Conservation (phyloP, 2,888 invertebrate species). For the Thymelicus lineola region DNA sequence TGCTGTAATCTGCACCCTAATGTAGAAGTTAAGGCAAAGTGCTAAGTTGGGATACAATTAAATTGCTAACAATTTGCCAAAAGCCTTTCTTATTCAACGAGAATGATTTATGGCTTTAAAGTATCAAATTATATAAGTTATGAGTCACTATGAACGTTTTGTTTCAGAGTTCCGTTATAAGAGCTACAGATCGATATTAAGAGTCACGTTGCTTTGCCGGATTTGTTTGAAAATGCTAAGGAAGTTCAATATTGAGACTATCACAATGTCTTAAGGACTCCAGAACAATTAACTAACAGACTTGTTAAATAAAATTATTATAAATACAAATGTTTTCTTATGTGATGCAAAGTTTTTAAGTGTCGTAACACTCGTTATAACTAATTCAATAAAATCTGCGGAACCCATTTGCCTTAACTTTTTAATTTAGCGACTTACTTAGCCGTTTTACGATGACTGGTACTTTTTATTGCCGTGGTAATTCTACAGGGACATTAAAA, state of each 20-base stretch:
- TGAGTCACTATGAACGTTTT: constrained; percentile 7
- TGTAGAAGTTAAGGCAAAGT: constrained; percentile 15
- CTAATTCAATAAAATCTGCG: not conserved
- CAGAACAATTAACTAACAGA: too few species aligned
- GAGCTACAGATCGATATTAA: not conserved
- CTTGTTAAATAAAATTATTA: too few species aligned
- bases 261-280: too few species aligned
- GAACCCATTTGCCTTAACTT: not conserved
- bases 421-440: constrained; percentile 5
- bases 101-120: constrained; percentile 30
- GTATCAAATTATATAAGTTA: constrained; percentile 34
- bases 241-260: too few species aligned
- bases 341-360: not conserved
- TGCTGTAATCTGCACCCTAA: constrained; percentile 19
- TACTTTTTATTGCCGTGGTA: constrained; percentile 1
- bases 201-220: too few species aligned
- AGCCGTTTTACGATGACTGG: constrained; percentile 16
- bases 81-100: constrained; percentile 27
- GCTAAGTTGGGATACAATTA: constrained; percentile 28
- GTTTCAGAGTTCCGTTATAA: not conserved
- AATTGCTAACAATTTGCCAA: constrained; percentile 26
- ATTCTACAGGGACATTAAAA: constrained; percentile 9
- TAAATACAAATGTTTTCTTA: too few species aligned
- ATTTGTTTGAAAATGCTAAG: too few species aligned
- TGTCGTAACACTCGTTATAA: not conserved